These are phyloP conservation scores for Chesias legatella DNA, from an alignment of 2,888 invertebrate species.

Conservation along the genomic window DNA sequence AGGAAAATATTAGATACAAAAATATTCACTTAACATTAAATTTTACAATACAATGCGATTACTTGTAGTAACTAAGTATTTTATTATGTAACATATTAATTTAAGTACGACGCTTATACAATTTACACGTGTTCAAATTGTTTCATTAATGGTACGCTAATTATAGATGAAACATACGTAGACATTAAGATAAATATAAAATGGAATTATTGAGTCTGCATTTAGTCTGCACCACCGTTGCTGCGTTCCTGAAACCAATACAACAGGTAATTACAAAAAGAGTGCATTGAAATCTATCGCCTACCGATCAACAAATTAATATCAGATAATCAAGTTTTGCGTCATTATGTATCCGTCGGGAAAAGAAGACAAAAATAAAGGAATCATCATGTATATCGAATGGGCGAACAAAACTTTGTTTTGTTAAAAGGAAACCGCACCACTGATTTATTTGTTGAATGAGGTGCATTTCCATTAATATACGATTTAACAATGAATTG, in stretches of 20 bases:
- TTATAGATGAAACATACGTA: too few species aligned
- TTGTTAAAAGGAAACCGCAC: too few species aligned
- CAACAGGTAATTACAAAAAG: not conserved
- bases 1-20: not conserved
- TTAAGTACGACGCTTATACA: too few species aligned
- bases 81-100: constrained; percentile 9
- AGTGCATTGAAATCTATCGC: not conserved
- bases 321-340: constrained; percentile 39
- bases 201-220: not conserved
- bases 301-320: not conserved
- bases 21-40: not conserved
- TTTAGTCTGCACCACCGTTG: constrained; percentile 6
- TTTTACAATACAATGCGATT: not conserved
- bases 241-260: constrained; percentile 35
- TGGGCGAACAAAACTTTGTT: not conserved
- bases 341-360: constrained; percentile 68
- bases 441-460: too few species aligned
- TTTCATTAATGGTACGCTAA: too few species aligned
- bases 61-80: too few species aligned
- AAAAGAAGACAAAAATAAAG: constrained; percentile 63
- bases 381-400: constrained; percentile 47
- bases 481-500: too few species aligned
- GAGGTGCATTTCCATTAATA: too few species aligned
- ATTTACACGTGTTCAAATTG: too few species aligned
- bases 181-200: too few species aligned